Base-by-base conservation (phyloP, 2,113 vertebrate genomes). In the Rhipidura dahli region DNA sequence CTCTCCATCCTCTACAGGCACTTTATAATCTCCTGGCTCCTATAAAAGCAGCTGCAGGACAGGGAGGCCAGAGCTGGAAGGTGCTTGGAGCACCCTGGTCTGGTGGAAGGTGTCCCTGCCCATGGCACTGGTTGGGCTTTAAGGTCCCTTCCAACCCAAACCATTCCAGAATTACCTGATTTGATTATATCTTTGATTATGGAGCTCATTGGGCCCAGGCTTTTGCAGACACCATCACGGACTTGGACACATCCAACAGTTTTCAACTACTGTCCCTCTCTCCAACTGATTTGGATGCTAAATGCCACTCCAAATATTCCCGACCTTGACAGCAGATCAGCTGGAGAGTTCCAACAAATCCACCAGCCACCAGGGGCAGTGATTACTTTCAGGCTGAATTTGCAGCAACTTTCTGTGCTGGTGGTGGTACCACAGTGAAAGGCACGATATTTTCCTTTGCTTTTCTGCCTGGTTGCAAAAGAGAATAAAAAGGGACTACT, bases 131-230 rank as follows among this genome's bases (percentile, higher is more conserved):
- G 53, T 35, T 40, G 39, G 0, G 13, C 16, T 40, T 18, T 22
- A 7, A 39, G 45, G 20, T 53, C n/a, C 13, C 24, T 53, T 68
- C 40, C 53, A 26, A 22, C 47, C 13, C 87, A 54, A 54, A n/a
- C 30, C 26, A 47, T 8, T 35, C 30, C 64, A 68, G 47, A 35
- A 54, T 40, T 49, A 14, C 49, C 30, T 8, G 0, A 47, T 22
- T 60, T 30, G 13, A 31, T 68, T 51, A 9, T 8, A 7, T 21
- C 4, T 59, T 50, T 0, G 0, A 44, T 40, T 37, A 35, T 1
- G 47, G 16, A 82, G 14, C 40, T 61, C n/a, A 17, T 11, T 23
- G 23, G 15, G 19, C 17, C 7, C 15, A 70, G 47, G 30, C 7
- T 91, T 8, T 50, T 72, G 31, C 59, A 76, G 18, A 6, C 49